Evolutionary conservation across 2,888 invertebrate species (phyloP), one percentile per base, ranked within the genome.

Genomic region (Phragmatobia fuliginosa): DNA sequence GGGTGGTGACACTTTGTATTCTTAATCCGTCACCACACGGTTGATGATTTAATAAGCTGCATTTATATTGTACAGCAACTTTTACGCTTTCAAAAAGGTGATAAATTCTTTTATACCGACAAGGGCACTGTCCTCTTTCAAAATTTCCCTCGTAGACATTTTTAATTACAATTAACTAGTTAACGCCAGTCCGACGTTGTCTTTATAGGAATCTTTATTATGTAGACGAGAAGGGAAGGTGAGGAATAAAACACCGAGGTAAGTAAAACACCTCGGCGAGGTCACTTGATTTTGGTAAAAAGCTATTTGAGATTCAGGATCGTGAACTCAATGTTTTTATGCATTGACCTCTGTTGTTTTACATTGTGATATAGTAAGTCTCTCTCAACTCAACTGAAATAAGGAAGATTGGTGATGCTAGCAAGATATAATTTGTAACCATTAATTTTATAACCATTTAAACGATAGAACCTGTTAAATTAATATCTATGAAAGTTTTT

Each of bases 141-240:
- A 49, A 33, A 18, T 58, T 65, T 58, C 28, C 32, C 31, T 32
- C 2, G 66, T 16, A 41, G 66, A 66, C 41, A 31, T 66, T 58
- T 65, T 66, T 58, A 66, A 66, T 66, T 66, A 31, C 58, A 58
- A 58, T 56, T 66, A 66, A 66, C 58, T 66, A 66, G 38, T 25
- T 58, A 36, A 36, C 65, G 33, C 65, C 33, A 11, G 58, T 28
- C 25, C 38, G 31, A 31, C 58, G 31, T 66, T 58, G 58, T 58
- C 58, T 66, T 38, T 56, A 38, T 58, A 31, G 41, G 58, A 58
- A 66, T 38, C 28, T 58, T 33, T 21, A 66, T 66, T 66, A 66
- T 14, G 36, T n/a, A 38, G 31, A 66, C 10, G 38, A 58, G 49
- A 14, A 6, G 28, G 56, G 58, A 16, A 59, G 11, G 59, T 32